Evolutionary conservation across 2,888 invertebrate genomes (phyloP).

Genomic region (Cancer borealis): DNA sequence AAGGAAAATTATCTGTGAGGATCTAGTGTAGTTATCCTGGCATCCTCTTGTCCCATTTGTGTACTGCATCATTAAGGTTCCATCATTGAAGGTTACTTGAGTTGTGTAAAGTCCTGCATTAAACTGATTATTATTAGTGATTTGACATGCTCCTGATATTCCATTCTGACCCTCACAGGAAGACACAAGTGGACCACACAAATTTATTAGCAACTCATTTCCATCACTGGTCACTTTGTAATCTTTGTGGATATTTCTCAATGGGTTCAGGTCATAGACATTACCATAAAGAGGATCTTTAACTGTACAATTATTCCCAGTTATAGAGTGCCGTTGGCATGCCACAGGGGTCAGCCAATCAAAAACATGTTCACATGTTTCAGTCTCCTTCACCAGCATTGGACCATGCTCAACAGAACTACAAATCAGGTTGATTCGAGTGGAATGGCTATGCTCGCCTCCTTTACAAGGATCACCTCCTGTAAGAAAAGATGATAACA

Average conservation of each 20-base stretch:
- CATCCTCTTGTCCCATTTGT: constrained; percentile 69
- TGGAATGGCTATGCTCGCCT: constrained; percentile 72
- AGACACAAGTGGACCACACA: constrained; percentile 73
- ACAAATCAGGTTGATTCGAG: constrained; percentile 73
- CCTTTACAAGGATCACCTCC: constrained; percentile 74
- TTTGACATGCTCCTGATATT: constrained; percentile 66
- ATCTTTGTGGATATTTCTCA: constrained; percentile 67
- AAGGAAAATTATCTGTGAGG: constrained; percentile 68
- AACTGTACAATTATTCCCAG: constrained; percentile 63
- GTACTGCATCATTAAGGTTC: constrained; percentile 68
- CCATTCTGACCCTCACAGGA: constrained; percentile 51
- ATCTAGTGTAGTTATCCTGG: constrained; percentile 47
- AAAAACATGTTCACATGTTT: constrained; percentile 73
- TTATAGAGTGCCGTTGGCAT: constrained; percentile 69
- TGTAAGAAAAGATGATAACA: constrained; percentile 54
- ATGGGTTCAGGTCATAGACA: constrained; percentile 72
- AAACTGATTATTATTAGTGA: constrained; percentile 47
- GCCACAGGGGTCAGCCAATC: constrained; percentile 74
- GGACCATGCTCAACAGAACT: constrained; percentile 64
- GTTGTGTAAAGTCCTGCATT: constrained; percentile 69
- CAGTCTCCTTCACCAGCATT: constrained; percentile 65
- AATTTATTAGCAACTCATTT: constrained; percentile 65
- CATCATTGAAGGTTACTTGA: constrained; percentile 73
- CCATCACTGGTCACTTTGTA: constrained; percentile 67
- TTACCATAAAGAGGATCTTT: constrained; percentile 74